These are phyloP conservation scores for Drosophila prostipennis DNA, from an alignment of 2,888 invertebrate genomes.

Conservation along the genomic window DNA sequence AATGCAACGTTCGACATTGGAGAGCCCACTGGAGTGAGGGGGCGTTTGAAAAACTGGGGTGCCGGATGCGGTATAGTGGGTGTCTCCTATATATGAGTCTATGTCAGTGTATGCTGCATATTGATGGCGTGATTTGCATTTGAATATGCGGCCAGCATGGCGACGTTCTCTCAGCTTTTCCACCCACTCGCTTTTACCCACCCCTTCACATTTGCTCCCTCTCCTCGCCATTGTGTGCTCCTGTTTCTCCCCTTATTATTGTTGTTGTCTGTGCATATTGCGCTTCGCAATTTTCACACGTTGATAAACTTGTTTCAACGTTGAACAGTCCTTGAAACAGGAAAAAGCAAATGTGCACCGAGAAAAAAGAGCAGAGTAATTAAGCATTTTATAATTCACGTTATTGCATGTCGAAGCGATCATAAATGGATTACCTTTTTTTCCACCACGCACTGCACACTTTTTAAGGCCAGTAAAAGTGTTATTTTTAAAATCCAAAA, in stretches of 20 bases:
- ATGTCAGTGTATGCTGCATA: conserved; percentile 62
- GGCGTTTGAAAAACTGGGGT: not conserved
- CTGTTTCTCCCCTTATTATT: conserved; percentile 17
- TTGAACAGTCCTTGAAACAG: conserved; percentile 44
- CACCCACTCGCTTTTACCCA: not conserved
- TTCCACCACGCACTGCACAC: no score
- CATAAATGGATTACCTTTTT: not conserved
- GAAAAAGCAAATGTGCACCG: conserved; percentile 11
- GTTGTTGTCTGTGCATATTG: conserved; percentile 56
- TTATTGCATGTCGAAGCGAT: not conserved
- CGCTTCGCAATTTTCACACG: conserved; percentile 73
- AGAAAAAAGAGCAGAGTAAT: conserved; percentile 14
- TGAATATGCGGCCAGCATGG: conserved; percentile 69
- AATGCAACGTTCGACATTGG: conserved; percentile 64
- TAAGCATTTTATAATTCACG: not conserved
- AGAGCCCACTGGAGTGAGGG: conserved; percentile 2
- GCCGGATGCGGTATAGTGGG: conserved; percentile 7
- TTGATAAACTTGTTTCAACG: conserved; percentile 77
- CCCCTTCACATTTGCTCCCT: not conserved
- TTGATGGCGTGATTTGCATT: conserved; percentile 81
- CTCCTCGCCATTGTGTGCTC: conserved; percentile 1
- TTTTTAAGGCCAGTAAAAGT: no score
- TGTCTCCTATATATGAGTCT: not conserved
- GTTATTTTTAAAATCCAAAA: no score
- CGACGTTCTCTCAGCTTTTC: conserved; percentile 13